Base-by-base conservation (phyloP, 2,113 vertebrate species). In the Stigmatopora argus region DNA sequence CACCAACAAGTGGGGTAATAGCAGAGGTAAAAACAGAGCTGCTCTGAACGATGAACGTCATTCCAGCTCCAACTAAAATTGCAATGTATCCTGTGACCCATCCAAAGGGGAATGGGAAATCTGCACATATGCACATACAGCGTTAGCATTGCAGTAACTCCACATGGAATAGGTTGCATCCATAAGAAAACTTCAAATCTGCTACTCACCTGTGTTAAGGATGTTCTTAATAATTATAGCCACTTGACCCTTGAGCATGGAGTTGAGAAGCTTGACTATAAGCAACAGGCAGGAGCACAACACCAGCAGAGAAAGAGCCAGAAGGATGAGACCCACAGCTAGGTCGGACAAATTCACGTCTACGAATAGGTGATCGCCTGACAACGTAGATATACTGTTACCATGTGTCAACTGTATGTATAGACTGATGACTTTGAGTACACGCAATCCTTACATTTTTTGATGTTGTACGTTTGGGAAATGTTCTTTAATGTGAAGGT, bases 21-120 rank as follows among this genome's bases (percentile, higher is more conserved):
- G 96, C 93, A 0, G 96, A 97, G 0, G 96, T 98, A 86, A 99
- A 98, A 65, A 99, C 94, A 0, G 96, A 99, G 68, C 96, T 99
- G 78, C 96, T 98, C 85, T 99, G 96, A n/a, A 99, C 94, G 0
- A 97, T 81, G 2, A 99, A 97, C 31, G 96, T 99, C 94, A 99
- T 96, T 62, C 90, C 93, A 3, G 96, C 95, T 38, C 96, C 96
- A 0, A 96, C 94, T 0, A 94, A 14, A 81, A 98, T 96, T 62
- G 96, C 96, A 62, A 99, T 77, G 84, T 97, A 98, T 21, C 96
- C 96, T 0, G 93, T 93, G 52, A 98, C 58, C 96, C 96, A 99
- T 9, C 89, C 84, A 17, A 98, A 96, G 11, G 96, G 96, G 74
- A 93, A 97, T 0, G 94, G 94, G 71, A 99, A 98, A 84, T 98